phyloP scores from a whole-genome alignment of 2,797 vertebrate genomes.

The Poecilia wingei region DNA sequence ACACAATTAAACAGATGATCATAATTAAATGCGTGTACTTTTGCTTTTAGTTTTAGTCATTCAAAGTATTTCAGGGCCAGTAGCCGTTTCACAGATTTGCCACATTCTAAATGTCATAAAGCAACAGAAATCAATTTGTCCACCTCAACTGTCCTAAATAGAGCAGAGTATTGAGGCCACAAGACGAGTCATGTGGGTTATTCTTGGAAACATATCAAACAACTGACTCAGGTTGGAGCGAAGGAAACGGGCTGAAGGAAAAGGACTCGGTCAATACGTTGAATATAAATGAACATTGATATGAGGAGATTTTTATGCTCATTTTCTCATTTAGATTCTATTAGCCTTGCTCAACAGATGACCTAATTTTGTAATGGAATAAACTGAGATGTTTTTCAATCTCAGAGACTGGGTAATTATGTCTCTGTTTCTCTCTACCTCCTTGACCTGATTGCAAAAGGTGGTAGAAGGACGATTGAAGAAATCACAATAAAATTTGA shows the following conservation, averaged over 20 bases:
- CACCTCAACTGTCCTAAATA: slow-evolving; percentile 52
- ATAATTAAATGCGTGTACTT: not conserved
- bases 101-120: slow-evolving; percentile 16
- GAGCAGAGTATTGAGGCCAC: slow-evolving; percentile 36
- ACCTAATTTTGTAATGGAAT: slow-evolving; percentile 51
- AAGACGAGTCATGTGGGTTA: slow-evolving; percentile 37
- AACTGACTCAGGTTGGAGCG: slow-evolving; percentile 20
- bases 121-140: slow-evolving; percentile 38
- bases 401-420: slow-evolving; percentile 39
- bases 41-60: slow-evolving; percentile 1
- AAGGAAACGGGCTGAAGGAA: slow-evolving; percentile 25
- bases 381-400: slow-evolving; percentile 29
- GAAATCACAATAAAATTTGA: not conserved
- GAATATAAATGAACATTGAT: slow-evolving; percentile 18
- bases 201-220: slow-evolving; percentile 59
- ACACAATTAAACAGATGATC: not conserved
- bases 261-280: slow-evolving; percentile 13
- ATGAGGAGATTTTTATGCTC: slow-evolving; percentile 9
- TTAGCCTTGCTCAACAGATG: slow-evolving; percentile 43
- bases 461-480: no score
- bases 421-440: slow-evolving; percentile 21
- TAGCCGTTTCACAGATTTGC: slow-evolving; percentile 10
- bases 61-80: not conserved
- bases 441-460: slow-evolving; percentile 3
- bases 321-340: slow-evolving; percentile 12